Evolutionary conservation across 2,797 vertebrate genomes (phyloP).

Genomic region (Neopelma chrysocephalum): DNA sequence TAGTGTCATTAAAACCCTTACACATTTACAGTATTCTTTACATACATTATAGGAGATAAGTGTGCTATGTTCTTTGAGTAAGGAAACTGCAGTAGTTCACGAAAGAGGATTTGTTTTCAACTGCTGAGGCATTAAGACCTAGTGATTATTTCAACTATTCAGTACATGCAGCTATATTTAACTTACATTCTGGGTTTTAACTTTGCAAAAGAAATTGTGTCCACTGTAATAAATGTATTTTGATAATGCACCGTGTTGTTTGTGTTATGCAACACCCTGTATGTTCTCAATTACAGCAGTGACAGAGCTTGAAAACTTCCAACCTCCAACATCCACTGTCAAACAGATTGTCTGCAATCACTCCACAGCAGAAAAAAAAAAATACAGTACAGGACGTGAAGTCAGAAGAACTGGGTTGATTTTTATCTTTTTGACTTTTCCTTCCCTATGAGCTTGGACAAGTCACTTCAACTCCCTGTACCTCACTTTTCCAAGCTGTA

Average conservation of each 20-base stretch:
- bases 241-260: slow-evolving; percentile 5
- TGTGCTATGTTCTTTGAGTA: neutral
- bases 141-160: slow-evolving; percentile 27
- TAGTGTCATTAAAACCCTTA: slow-evolving; percentile 9
- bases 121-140: slow-evolving; percentile 29
- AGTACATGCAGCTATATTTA: slow-evolving; percentile 41
- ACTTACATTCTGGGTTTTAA: neutral
- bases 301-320: slow-evolving; percentile 6
- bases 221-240: slow-evolving; percentile 19
- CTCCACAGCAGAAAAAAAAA: neutral
- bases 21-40: slow-evolving; percentile 35
- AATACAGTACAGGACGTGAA: neutral
- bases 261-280: slow-evolving; percentile 8
- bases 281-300: slow-evolving; percentile 7
- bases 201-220: neutral
- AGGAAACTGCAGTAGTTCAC: neutral
- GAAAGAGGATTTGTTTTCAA: slow-evolving; percentile 60
- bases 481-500: slow-evolving; percentile 13
- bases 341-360: slow-evolving; percentile 26
- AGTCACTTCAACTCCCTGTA: neutral
- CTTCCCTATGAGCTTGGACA: neutral
- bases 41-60: slow-evolving; percentile 42
- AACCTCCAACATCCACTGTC: neutral
- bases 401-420: neutral
- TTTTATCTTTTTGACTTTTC: neutral